These are phyloP conservation scores for Puntigrus tetrazona DNA, from an alignment of 2,113 vertebrate genomes.

Conservation along the genomic window DNA sequence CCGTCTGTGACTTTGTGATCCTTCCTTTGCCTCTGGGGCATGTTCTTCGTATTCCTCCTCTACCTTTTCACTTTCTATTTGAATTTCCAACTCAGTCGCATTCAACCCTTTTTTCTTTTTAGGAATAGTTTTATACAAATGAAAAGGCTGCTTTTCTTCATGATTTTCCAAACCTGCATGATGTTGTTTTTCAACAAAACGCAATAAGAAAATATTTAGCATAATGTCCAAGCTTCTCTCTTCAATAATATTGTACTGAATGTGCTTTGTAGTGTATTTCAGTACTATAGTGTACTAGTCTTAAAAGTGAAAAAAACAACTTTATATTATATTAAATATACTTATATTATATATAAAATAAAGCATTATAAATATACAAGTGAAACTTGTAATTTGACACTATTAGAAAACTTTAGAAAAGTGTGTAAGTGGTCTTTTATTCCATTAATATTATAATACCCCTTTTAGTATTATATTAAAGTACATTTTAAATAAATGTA, in stretches of 20 bases:
- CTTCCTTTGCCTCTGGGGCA: background rate
- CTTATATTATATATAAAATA: no score
- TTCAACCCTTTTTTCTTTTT: background rate
- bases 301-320: no score
- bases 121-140: background rate
- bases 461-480: no score
- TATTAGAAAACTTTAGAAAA: no score
- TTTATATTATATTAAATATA: no score
- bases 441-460: no score
- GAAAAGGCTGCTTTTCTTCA: background rate
- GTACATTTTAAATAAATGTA: background rate
- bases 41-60: background rate
- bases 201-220: background rate
- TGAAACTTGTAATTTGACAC: no score
- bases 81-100: conserved; percentile 2
- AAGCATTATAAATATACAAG: no score
- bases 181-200: background rate
- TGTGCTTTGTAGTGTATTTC: no score
- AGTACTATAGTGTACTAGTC: no score
- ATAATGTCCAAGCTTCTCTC: background rate
- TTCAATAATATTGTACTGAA: background rate
- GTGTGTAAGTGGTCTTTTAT: no score
- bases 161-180: background rate
- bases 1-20: conserved; percentile 3
- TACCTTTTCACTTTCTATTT: background rate